Evolutionary conservation across 1,140 invertebrate genomes (phyloP).

Genomic region (Lordiphosa collinella): DNA sequence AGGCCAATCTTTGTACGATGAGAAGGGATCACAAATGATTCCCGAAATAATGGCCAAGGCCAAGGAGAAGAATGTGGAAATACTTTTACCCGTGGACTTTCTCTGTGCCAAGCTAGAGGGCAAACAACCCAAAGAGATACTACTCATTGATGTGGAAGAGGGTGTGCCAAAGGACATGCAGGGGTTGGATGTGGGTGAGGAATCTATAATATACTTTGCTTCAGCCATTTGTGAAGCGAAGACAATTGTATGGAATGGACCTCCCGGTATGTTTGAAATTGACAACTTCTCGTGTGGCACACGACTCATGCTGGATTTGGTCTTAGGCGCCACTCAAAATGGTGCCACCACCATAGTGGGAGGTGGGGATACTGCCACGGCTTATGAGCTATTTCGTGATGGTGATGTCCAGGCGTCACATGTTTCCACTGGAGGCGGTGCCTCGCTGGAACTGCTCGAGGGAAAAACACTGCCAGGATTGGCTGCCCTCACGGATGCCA

Average conservation of each 20-base stretch:
- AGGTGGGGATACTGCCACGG: conserved; percentile 98
- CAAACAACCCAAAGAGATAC: conserved; percentile 90
- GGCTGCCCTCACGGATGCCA: conserved; percentile 89
- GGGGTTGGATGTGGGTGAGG: conserved; percentile 95
- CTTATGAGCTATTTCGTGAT: conserved; percentile 97
- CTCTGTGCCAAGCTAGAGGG: conserved; percentile 96
- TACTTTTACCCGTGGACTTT: conserved; percentile 98
- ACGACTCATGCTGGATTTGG: conserved; percentile 93
- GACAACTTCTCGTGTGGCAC: conserved; percentile 95
- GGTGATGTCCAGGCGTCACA: conserved; percentile 98
- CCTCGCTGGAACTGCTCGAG: conserved; percentile 97
- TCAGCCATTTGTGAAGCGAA: conserved; percentile 92
- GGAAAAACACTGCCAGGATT: conserved; percentile 93
- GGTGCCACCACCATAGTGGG: conserved; percentile 95
- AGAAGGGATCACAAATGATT: conserved; percentile 97
- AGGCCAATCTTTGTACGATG: conserved; percentile 95
- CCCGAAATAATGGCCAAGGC: conserved; percentile 94
- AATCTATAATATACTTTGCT: conserved; percentile 88
- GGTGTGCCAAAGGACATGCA: conserved; percentile 96
- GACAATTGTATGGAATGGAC: conserved; percentile 99
- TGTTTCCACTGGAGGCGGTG: conserved; percentile 98
- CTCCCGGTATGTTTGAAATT: conserved; percentile 98
- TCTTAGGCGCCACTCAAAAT: conserved; percentile 90
- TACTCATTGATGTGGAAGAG: conserved; percentile 84
- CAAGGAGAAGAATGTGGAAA: conserved; percentile 92